Evolutionary conservation across 2,888 invertebrate species (phyloP), one percentile per base, ranked within the genome.

Genomic region (Octonoba sinensis): DNA sequence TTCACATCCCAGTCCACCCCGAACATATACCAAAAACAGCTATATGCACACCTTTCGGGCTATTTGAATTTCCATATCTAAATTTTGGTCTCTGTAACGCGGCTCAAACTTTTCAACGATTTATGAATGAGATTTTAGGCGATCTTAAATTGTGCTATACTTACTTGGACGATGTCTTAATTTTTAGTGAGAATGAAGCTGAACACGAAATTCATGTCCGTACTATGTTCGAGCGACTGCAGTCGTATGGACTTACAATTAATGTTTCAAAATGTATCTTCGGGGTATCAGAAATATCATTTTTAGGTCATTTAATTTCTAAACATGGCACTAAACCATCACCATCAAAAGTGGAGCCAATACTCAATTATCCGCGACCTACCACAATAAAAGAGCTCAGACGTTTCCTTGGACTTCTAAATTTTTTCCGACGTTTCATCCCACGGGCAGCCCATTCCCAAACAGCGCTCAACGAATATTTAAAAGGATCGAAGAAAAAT

Each of bases 131-230:
- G 24, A 57, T 57, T n/a, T 15, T 20, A 20, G 57, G 57, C 6
- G 57, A 57, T 11, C 24, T 57, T 4, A 4, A 8, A 20, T 57
- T 57, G 8, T 20, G 57, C 24, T 57, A 22, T 57, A 24, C 24
- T 20, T 57, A 57, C 24, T 20, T 57, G 15, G 57, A 57, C 57
- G 57, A 57, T 20, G 24, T 57, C 4, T 57, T 57, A 57, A 57
- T 57, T 12, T 57, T 20, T 57, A 57, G 57, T 16, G 24, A 57
- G 24, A 20, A 20, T 20, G 57, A 57, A 57, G 16, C 20, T 15
- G 57, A 57, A 4, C 57, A 57, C 24, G 24, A 57, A 20, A 6
- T 15, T 6, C 57, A 20, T 57, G 57, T 57, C 6, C n/a, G n/a
- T n/a, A 20, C 57, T 15, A 8, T 57, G 15, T 24, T 57, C 16